Percentiles rank a stretch among this genome's conserved stretches.
Evolutionary conservation across 2,113 vertebrate genomes (phyloP).

Genomic region (Alethe diademata): DNA sequence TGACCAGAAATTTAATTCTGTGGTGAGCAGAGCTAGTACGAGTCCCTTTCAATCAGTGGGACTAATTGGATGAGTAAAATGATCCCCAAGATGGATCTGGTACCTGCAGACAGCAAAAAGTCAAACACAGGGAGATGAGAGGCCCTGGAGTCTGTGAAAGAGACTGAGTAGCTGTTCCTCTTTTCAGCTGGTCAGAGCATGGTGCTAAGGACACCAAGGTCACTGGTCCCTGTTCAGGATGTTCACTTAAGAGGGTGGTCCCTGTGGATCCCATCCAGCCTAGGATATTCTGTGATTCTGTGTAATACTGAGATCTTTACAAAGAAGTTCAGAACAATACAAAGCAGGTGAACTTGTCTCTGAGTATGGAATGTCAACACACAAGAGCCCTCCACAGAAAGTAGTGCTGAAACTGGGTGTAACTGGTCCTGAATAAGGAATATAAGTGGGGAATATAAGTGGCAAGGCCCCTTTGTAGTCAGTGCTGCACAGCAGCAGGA

Average conservation of each 20-base stretch:
- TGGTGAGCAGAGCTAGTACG: neutral
- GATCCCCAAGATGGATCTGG: neutral
- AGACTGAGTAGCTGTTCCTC: neutral
- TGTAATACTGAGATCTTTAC: neutral
- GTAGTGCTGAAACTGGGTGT: neutral
- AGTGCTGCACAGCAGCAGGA: neutral
- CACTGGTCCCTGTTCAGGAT: conserved; percentile 1
- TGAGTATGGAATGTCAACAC: neutral
- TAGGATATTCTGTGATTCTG: neutral
- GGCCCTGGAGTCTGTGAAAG: neutral
- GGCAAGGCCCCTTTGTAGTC: neutral
- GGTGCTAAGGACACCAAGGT: conserved; percentile 41
- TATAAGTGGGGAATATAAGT: neutral
- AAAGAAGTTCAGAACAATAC: neutral
- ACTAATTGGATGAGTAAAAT: neutral
- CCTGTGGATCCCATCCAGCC: neutral
- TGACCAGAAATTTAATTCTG: neutral
- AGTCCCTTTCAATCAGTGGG: neutral
- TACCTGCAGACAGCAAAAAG: neutral
- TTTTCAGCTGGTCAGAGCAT: neutral
- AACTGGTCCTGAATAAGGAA: neutral
- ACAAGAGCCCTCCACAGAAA: neutral
- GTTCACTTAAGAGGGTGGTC: no score
- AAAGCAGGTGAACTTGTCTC: neutral
- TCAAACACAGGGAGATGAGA: neutral